These are phyloP conservation scores for Lichenostomus cassidix DNA, from an alignment of 2,113 vertebrate genomes.

Conservation along the genomic window DNA sequence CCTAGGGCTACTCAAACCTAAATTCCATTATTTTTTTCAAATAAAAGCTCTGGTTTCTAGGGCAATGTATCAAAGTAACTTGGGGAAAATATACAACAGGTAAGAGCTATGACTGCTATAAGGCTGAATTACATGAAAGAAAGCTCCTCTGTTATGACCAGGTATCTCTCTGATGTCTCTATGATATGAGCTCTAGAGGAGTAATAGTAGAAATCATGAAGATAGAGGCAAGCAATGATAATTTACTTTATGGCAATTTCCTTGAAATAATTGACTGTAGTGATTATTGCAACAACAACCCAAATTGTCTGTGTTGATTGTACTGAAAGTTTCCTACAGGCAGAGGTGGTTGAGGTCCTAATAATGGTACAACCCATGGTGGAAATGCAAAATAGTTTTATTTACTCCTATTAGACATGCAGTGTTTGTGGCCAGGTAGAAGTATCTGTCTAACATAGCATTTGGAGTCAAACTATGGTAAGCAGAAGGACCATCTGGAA, in stretches of 20 bases:
- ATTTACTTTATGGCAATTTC: background rate
- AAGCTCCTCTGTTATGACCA: background rate
- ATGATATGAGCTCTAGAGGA: background rate
- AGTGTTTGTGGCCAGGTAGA: background rate
- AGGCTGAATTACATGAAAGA: background rate
- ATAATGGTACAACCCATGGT: background rate
- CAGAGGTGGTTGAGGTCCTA: background rate
- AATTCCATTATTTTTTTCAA: background rate
- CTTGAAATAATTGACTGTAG: background rate
- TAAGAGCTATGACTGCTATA: background rate
- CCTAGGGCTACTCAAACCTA: background rate
- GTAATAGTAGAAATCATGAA: background rate
- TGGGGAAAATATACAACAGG: background rate
- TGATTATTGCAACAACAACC: background rate
- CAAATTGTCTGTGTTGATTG: background rate
- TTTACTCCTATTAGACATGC: background rate
- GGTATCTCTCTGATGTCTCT: background rate
- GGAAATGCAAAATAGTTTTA: background rate
- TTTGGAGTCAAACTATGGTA: background rate
- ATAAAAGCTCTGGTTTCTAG: background rate
- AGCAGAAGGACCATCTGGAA: background rate
- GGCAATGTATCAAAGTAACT: background rate
- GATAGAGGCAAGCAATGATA: background rate
- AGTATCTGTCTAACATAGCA: background rate
- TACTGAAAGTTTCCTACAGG: background rate